Conservation (phyloP, 2,888 invertebrate genomes). For the Parelbella ahira region DNA sequence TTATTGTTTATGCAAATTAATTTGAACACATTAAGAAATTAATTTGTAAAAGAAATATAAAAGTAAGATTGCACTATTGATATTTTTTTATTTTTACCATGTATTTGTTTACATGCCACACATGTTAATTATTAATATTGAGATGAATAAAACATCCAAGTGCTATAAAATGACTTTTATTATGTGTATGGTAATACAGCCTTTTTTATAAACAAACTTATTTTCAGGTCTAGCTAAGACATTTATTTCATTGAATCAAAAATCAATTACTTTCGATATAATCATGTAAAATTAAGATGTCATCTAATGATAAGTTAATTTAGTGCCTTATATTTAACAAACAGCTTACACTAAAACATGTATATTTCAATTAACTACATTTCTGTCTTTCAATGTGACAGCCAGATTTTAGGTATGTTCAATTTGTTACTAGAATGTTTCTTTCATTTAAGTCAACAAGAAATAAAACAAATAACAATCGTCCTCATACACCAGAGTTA, state of each 20-base stretch:
- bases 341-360: slow-evolving; percentile 5
- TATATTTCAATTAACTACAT: slow-evolving; percentile 23
- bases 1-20: too few relatives aligned
- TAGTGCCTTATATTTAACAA: slow-evolving; percentile 13
- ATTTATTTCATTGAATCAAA: too few relatives aligned
- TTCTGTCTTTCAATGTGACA: slow-evolving; percentile 9
- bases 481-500: slow-evolving; percentile 15
- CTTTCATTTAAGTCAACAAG: slow-evolving; percentile 28
- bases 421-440: too few relatives aligned
- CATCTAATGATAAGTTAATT: slow-evolving; percentile 5
- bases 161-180: slow-evolving; percentile 19
- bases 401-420: too few relatives aligned
- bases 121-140: too few relatives aligned
- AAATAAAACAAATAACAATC: slow-evolving; percentile 28
- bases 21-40: too few relatives aligned
- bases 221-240: too few relatives aligned
- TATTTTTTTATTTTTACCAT: too few relatives aligned
- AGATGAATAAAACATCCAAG: too few relatives aligned
- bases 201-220: slow-evolving; percentile 4
- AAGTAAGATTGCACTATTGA: too few relatives aligned
- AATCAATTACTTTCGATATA: slow-evolving; percentile 9
- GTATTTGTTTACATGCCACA: too few relatives aligned
- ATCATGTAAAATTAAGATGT: slow-evolving; percentile 12
- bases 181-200: slow-evolving; percentile 10
- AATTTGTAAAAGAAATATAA: too few relatives aligned